Evolutionary conservation across 1,140 invertebrate species (phyloP).

Genomic region (Drosophila trapezifrons): DNA sequence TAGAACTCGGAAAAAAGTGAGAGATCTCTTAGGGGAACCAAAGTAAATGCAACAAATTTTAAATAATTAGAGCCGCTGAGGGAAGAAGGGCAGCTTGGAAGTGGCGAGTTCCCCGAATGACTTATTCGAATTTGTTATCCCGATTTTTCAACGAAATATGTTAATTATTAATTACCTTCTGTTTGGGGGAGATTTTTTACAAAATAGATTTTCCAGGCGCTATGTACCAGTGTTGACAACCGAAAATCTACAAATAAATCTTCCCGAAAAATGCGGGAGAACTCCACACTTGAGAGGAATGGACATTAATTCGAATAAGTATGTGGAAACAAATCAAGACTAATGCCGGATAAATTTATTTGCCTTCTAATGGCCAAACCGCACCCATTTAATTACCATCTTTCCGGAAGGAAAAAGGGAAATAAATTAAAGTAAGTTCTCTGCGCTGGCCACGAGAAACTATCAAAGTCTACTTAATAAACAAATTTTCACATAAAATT

Average conservation of each 20-base stretch:
- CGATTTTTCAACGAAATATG: slow-evolving; percentile 70
- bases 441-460: slow-evolving; percentile 52
- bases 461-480: slow-evolving; percentile 78
- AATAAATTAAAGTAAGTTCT: slow-evolving; percentile 71
- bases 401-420: slow-evolving; percentile 71
- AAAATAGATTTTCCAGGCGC: slow-evolving; percentile 39
- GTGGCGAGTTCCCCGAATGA: slow-evolving; percentile 50
- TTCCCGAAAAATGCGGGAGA: background rate
- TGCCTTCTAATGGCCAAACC: slow-evolving; percentile 64
- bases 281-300: slow-evolving; percentile 6
- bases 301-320: slow-evolving; percentile 44
- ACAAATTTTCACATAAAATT: slow-evolving; percentile 83
- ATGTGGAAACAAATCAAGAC: slow-evolving; percentile 74
- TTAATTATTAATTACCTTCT: slow-evolving; percentile 75
- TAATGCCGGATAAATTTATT: slow-evolving; percentile 68
- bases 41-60: slow-evolving; percentile 44
- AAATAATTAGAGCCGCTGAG: slow-evolving; percentile 62
- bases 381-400: slow-evolving; percentile 80
- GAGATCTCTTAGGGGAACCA: slow-evolving; percentile 11
- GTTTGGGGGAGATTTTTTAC: slow-evolving; percentile 38
- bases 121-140: slow-evolving; percentile 69
- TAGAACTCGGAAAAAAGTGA: slow-evolving; percentile 44
- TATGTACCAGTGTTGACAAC: slow-evolving; percentile 53
- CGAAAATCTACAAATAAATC: slow-evolving; percentile 35
- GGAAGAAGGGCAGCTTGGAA: slow-evolving; percentile 19